Evolutionary conservation across 2,797 vertebrate species (phyloP).

Genomic region (Bovichtus diacanthus): DNA sequence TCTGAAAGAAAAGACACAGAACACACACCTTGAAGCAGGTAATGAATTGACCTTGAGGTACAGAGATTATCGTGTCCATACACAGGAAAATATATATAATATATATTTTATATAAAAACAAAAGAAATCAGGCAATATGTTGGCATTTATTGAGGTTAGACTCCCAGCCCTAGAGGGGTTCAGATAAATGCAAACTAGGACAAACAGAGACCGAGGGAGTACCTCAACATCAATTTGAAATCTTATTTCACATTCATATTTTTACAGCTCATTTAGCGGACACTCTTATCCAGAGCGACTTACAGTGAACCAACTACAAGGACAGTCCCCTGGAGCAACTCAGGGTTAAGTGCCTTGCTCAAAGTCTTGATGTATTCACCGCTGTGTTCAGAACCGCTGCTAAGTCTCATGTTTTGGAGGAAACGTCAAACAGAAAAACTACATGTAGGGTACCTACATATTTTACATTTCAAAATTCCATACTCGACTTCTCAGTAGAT

Average conservation of each 20-base stretch:
- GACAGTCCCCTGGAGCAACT: too few relatives aligned
- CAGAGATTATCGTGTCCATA: neutral
- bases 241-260: too few relatives aligned
- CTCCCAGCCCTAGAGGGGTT: neutral
- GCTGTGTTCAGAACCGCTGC: neutral
- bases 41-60: neutral
- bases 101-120: too few relatives aligned
- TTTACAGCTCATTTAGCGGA: too few relatives aligned
- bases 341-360: neutral
- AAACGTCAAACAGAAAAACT: neutral
- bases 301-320: too few relatives aligned
- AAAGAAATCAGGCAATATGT: neutral
- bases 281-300: too few relatives aligned
- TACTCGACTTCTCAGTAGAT: too few relatives aligned
- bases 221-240: neutral
- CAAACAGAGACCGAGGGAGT: neutral
- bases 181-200: neutral
- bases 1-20: conserved; percentile 82
- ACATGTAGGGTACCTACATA: too few relatives aligned
- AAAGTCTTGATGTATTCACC: neutral
- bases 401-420: neutral
- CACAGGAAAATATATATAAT: neutral
- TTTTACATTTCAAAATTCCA: too few relatives aligned
- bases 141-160: neutral
- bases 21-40: neutral